A percentile compares a stretch with the other conserved stretches of the same genome.
Conservation (phyloP, 2,113 vertebrate species). For the Myrmophylax atrothorax region DNA sequence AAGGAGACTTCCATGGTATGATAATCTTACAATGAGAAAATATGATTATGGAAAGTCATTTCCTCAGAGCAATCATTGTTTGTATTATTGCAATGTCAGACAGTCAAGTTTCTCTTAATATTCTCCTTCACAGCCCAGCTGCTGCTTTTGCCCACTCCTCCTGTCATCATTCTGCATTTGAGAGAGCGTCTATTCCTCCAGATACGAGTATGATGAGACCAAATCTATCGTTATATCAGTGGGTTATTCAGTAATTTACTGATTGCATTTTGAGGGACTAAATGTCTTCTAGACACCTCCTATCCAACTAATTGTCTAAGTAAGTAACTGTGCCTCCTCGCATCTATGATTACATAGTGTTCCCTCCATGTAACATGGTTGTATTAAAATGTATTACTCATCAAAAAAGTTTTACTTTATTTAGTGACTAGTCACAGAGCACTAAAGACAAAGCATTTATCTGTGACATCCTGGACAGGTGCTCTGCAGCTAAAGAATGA, state of each 20-base stretch:
- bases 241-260: neutral
- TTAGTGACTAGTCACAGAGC: neutral
- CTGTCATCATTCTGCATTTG: neutral
- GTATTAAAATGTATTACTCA: neutral
- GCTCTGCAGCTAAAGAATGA: neutral
- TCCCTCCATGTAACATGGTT: neutral
- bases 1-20: neutral
- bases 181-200: neutral
- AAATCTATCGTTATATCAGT: neutral
- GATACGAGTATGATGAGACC: neutral
- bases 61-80: neutral
- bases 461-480: neutral
- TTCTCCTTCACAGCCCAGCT: slow-evolving; percentile 2
- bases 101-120: neutral
- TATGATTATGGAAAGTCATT: neutral
- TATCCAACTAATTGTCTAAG: neutral
- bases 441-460: neutral
- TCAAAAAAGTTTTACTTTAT: neutral
- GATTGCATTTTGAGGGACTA: neutral
- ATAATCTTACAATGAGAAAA: neutral
- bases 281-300: neutral
- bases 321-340: neutral
- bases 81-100: neutral
- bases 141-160: neutral
- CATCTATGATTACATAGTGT: neutral